Evolutionary conservation across 1,140 invertebrate species (phyloP), one percentile per base, ranked within the genome.

Genomic region (Sinonovacula constricta): DNA sequence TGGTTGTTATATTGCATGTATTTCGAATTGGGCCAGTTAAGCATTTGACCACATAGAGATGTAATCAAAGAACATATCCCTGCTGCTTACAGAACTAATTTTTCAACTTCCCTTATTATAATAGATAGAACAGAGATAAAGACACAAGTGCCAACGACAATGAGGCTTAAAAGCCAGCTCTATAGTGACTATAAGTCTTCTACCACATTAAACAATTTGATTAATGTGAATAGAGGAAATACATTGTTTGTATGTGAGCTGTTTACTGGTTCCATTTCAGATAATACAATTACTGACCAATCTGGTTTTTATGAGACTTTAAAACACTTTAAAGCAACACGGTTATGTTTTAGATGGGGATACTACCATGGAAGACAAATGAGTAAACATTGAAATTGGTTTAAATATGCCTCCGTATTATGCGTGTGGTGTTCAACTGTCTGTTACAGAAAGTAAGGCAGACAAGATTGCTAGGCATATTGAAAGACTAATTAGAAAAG

Each of bases 151-250:
- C 65, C 71, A 51, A 60, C 22, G n/a, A 31, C 54, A 18, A 2
- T 77, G 33, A 24, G 54, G 22, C 2, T 45, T 14, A 78, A 81
- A 71, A 71, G 67, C 30, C 80, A 84, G 60, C 69, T 31, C 30
- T 82, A 82, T 63, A 80, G 76, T 7, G 78, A 84, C 39, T 84
- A 84, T 36, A 84, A 84, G 22, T 84, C 80, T 2, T 30, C 34
- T 1, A 80, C 68, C n/a, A 84, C 83, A 24, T 60, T 84, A 22
- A 84, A 82, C 60, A 68, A 63, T n/a, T 33, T 82, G 0, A 68
- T 82, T 45, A 18, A 18, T 57, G 83, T 82, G 34, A 80, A 72
- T 12, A 59, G 78, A 60, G 83, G 78, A 28, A 72, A 71, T 10
- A 51, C 80, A 4, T 81, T 66, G 31, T 79, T 75, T 63, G 51